Evolutionary conservation across 2,888 invertebrate genomes (phyloP).

Genomic region (Bombylius discolor): DNA sequence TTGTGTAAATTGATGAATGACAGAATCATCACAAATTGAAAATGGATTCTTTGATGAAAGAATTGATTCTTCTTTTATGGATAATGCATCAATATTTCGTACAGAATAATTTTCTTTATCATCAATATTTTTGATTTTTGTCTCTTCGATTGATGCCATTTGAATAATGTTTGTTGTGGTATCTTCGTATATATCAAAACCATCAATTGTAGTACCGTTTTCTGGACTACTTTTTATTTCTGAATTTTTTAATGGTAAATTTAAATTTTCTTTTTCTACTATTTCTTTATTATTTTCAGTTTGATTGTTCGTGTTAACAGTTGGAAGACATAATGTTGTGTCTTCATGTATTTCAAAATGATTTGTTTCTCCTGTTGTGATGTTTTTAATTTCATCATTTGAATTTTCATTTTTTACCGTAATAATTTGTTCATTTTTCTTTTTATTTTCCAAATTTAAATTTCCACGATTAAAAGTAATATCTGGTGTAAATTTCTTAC

Average conservation of each 20-base stretch:
- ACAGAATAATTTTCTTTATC: background rate
- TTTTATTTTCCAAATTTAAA: background rate
- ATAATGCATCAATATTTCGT: background rate
- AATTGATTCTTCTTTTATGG: no score
- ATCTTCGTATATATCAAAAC: background rate
- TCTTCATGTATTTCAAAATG: slow-evolving; percentile 8
- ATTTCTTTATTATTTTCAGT: no score
- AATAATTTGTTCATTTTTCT: background rate
- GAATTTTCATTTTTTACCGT: background rate
- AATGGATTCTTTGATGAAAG: no score
- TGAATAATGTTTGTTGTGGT: background rate
- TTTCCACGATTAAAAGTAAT: slow-evolving; percentile 11
- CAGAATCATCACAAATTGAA: no score
- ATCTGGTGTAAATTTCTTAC: slow-evolving; percentile 23
- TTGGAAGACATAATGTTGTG: background rate
- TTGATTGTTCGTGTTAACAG: background rate
- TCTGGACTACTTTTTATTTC: no score
- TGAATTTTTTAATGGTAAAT: no score
- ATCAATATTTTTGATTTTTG: background rate
- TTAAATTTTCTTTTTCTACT: no score
- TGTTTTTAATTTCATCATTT: background rate
- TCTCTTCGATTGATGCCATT: background rate
- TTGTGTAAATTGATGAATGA: no score
- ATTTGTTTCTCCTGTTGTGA: background rate
- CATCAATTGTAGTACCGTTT: background rate